Evolutionary conservation across 2,113 vertebrate genomes (phyloP).

Genomic region (Syrmaticus mikado): DNA sequence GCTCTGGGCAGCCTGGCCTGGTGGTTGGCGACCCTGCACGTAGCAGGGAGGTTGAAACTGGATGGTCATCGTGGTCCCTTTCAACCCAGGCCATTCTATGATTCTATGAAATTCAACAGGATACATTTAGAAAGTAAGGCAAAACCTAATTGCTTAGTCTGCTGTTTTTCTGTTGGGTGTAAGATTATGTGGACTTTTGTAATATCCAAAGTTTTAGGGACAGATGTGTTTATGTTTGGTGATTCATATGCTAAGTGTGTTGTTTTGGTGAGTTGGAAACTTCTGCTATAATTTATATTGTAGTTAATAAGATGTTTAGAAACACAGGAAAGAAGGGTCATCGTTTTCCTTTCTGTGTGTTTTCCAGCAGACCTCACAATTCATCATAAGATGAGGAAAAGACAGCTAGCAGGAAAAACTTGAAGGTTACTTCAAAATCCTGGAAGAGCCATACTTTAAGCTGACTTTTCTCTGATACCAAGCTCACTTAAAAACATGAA

Average conservation of each 20-base stretch:
- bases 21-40: too few species aligned
- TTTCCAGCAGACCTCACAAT: constrained; percentile 4
- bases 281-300: not conserved
- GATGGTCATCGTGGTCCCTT: too few species aligned
- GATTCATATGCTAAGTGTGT: not conserved
- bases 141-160: not conserved
- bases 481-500: not conserved
- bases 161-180: not conserved
- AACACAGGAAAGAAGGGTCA: not conserved
- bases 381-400: not conserved
- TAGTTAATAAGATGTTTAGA: not conserved
- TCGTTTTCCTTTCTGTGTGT: not conserved
- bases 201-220: not conserved
- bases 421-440: not conserved
- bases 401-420: not conserved
- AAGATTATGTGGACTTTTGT: not conserved
- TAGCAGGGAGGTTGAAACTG: too few species aligned
- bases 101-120: not conserved
- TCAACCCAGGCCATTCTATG: too few species aligned
- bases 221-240: not conserved
- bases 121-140: not conserved
- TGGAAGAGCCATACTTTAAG: not conserved
- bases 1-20: too few species aligned
- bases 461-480: not conserved
- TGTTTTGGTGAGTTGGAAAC: not conserved